Evolutionary conservation across 2,888 invertebrate species (phyloP), one percentile per base, ranked within the genome.

Genomic region (Alloplasta piceator): DNA sequence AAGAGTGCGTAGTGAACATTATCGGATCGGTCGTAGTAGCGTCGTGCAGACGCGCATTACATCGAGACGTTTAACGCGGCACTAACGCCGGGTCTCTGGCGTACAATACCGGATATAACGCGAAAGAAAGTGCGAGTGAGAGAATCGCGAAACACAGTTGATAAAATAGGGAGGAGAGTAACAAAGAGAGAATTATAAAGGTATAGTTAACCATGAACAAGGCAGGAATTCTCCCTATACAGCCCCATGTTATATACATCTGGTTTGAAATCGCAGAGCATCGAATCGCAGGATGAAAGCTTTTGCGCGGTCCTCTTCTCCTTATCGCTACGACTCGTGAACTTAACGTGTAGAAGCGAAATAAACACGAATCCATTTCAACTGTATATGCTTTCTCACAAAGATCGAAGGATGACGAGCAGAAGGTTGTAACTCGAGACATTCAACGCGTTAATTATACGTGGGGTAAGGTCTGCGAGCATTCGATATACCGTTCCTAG

Each of bases 31-130:
- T 70, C 55, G 71, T 60, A 76, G 70, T 39, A 26, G 50, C 7
- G 66, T 68, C 16, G 85, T 87, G 83, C 83, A 83, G 78, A 85
- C 83, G 84, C 83, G 84, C 83, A 83, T 87, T 86, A 86, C 83
- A 73, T 41, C 6, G 58, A 80, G 77, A 76, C 79, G 75, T 87
- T 87, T 87, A 88, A 87, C 82, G 86, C 75, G 75, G 82, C 84
- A 87, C 82, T 86, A 86, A 89, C 85, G 48, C 46, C 70, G 63
- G 46, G 70, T 63, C 68, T 52, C 26, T 26, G 26, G 26, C 26
- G 26, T 26, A 26, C 72, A 48, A 73, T 58, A 43, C 12, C 50
- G 73, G 70, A 80, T 60, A 52, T 36, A 50, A 68, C 63, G 66
- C 46, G 84, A 85, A 82, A 82, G 82, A 85, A 79, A 84, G 83